These are phyloP conservation scores for Scaptomyza tumidula DNA, from an alignment of 2,888 invertebrate genomes.

Conservation along the genomic window DNA sequence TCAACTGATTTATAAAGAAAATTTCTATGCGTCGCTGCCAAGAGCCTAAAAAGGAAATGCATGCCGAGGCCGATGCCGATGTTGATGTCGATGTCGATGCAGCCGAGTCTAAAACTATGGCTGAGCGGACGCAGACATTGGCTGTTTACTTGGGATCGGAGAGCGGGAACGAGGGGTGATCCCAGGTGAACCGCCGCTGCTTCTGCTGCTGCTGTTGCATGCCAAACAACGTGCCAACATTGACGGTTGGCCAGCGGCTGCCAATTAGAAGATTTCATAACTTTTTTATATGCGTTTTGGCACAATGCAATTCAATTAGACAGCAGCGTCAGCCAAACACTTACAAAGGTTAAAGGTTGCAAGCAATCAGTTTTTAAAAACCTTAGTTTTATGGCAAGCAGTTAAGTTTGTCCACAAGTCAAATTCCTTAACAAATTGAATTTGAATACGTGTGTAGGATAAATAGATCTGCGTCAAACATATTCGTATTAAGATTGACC, in stretches of 20 bases:
- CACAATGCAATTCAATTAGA: constrained; percentile 67
- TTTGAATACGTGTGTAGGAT: not conserved
- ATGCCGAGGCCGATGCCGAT: constrained; percentile 54
- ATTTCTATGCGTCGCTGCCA: constrained; percentile 68
- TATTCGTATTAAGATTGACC: not conserved
- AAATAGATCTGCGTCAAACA: not conserved
- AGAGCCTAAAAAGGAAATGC: constrained; percentile 77
- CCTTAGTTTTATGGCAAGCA: not conserved
- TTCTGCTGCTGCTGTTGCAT: constrained; percentile 48
- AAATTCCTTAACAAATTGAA: not conserved
- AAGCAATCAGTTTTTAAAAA: not conserved
- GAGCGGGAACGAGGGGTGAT: constrained; percentile 11
- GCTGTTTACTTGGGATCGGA: not conserved
- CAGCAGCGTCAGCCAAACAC: not conserved
- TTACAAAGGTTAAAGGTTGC: not conserved
- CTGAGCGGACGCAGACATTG: constrained; percentile 8
- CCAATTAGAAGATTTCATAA: constrained; percentile 78
- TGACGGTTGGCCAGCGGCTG: constrained; percentile 55
- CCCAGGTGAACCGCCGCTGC: constrained; percentile 18
- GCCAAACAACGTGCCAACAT: constrained; percentile 74
- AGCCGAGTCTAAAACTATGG: not conserved
- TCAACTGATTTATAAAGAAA: constrained; percentile 75
- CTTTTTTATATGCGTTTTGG: constrained; percentile 31
- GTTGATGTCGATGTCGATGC: constrained; percentile 9
- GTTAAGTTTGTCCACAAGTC: not conserved